Evolutionary conservation across 2,888 invertebrate genomes (phyloP).

Genomic region (Lumbricus terrestris): DNA sequence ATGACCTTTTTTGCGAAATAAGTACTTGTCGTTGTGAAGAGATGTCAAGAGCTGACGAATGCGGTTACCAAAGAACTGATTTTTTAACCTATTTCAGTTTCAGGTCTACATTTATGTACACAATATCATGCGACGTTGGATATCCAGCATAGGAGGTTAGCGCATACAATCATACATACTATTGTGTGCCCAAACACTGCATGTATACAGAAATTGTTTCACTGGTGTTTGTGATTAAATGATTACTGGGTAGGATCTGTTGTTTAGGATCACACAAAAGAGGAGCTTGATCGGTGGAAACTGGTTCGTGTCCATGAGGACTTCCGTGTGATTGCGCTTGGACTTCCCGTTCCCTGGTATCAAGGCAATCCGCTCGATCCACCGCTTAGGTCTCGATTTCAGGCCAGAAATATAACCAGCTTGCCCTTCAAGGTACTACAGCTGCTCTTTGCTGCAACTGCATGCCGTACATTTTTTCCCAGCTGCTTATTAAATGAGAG

Average conservation of each 20-base stretch:
- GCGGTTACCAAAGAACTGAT: no score
- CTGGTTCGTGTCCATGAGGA: slow-evolving; percentile 88
- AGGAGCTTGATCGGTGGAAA: slow-evolving; percentile 80
- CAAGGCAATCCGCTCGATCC: slow-evolving; percentile 90
- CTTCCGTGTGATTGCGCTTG: slow-evolving; percentile 68
- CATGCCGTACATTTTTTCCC: not conserved
- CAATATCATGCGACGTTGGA: no score
- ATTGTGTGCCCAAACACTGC: no score
- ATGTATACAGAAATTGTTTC: not conserved
- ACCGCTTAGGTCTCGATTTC: slow-evolving; percentile 89
- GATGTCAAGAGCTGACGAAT: no score
- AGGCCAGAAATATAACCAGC: slow-evolving; percentile 76
- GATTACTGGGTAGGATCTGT: not conserved
- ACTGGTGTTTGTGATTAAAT: not conserved
- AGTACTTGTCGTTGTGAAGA: no score
- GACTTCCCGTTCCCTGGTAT: slow-evolving; percentile 57
- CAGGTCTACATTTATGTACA: no score
- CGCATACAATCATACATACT: not conserved
- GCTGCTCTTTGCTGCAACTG: not conserved
- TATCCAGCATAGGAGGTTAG: no score
- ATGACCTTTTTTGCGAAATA: no score
- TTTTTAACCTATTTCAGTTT: no score
- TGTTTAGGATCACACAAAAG: slow-evolving; percentile 73
- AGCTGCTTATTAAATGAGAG: not conserved
- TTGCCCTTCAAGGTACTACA: slow-evolving; percentile 62